Evolutionary conservation across 2,797 vertebrate species (phyloP).

Genomic region (Dicrostonyx torquatus): DNA sequence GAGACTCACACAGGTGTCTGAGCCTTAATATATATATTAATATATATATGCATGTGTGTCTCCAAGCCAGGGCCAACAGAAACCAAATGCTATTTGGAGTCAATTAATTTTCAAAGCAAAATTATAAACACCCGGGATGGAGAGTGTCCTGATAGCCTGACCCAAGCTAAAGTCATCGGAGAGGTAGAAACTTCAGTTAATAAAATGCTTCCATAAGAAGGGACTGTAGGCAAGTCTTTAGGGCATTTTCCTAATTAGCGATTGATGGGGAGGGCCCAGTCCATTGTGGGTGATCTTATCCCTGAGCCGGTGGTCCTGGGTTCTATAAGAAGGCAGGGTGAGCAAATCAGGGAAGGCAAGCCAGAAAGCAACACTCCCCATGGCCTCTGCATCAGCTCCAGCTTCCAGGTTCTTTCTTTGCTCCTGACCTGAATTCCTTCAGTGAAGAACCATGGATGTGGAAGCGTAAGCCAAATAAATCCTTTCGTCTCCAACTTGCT

Average conservation of each 20-base stretch:
- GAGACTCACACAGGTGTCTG: neutral
- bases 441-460: neutral
- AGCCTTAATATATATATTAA: neutral
- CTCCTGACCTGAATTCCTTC: neutral
- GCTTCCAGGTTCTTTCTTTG: neutral
- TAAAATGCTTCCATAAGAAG: neutral
- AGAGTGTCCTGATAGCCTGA: neutral
- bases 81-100: conserved; percentile 33
- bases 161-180: neutral
- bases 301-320: neutral
- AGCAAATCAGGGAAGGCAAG: neutral
- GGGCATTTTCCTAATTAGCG: neutral
- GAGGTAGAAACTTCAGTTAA: neutral
- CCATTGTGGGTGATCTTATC: neutral
- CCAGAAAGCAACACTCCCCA: neutral
- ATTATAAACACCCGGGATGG: conserved; percentile 20
- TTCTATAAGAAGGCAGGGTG: neutral
- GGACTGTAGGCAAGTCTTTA: neutral
- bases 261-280: neutral
- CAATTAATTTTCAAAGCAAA: conserved; percentile 60
- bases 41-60: rapidly evolving
- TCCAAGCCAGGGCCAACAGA: no score
- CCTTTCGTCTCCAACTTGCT: neutral
- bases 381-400: neutral
- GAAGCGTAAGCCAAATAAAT: no score